Base-by-base conservation (phyloP, 1,140 invertebrate genomes). In the Diprion similis region DNA sequence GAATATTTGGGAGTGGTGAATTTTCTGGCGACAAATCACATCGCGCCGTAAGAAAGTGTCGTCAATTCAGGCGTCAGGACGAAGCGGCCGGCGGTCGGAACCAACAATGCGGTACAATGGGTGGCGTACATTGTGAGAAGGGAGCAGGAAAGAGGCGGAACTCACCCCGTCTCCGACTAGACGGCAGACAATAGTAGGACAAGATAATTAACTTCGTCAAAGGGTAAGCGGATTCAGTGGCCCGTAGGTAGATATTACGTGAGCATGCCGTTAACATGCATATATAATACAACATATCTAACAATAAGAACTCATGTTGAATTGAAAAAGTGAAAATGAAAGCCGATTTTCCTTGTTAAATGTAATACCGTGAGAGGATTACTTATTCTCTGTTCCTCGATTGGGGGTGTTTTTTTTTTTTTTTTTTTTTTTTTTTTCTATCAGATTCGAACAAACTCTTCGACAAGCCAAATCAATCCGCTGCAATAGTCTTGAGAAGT, bases 151-250 rank as follows among this genome's bases (percentile, higher is more conserved):
- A 59, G 51, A 59, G 51, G 51, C 51, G 51, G 51, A 59, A 59
- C 51, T 59, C 51, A 17, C 11, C n/a, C 11, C 6, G 4, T 13
- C 11, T 59, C 11, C 51, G 8, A 6, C 24, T 37, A 37, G 24
- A 37, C 24, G n/a, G 51, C 51, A 59, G 51, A 59, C 51, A 59
- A 59, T 59, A 59, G 51, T 15, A 59, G 51, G n/a, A 59, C 51
- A 9, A 59, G 51, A 59, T 59, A 59, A 59, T 59, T 59, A 59
- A 59, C 51, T 59, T 59, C 51, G 51, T 59, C 51, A 59, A 59
- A 59, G 51, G 51, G 51, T 59, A 59, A 59, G 51, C 51, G 51
- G n/a, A 59, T 59, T 59, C 51, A 59, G 51, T 17, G 8, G 51
- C 51, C 51, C 24, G 24, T 37, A 37, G 24, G 24, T 37, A 37